phyloP scores from a whole-genome alignment of 2,113 vertebrate species.

The Brachypodius melanocephalos region DNA sequence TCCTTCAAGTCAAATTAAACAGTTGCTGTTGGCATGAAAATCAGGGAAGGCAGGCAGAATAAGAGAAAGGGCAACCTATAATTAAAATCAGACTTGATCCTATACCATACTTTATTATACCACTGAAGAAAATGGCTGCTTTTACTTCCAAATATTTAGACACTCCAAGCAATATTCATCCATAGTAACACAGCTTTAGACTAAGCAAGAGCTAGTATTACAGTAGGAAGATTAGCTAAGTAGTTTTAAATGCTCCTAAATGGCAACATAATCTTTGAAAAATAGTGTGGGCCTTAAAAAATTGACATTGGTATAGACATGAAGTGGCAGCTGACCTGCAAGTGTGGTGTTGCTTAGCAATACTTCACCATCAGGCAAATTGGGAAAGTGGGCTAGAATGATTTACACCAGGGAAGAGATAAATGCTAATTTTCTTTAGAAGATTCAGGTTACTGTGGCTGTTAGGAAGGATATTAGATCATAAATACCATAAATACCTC shows the following conservation, averaged over 20 bases:
- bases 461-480: not conserved
- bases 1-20: constrained; percentile 43
- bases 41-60: constrained; percentile 9
- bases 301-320: not conserved
- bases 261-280: not conserved
- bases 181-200: not conserved
- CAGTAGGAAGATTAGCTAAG: not conserved
- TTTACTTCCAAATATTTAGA: constrained; percentile 41
- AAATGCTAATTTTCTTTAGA: constrained; percentile 25
- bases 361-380: not conserved
- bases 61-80: constrained; percentile 18
- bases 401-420: not conserved
- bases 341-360: constrained; percentile 14
- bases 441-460: constrained; percentile 9
- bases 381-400: not conserved
- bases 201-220: not conserved
- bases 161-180: not conserved
- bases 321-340: constrained; percentile 25
- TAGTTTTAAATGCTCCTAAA: constrained; percentile 8
- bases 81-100: constrained; percentile 37
- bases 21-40: constrained; percentile 30
- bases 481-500: not conserved
- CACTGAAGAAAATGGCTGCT: constrained; percentile 6
- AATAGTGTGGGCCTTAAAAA: not conserved
- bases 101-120: not conserved